These are phyloP conservation scores for Centruroides sculpturatus DNA, from an alignment of 1,140 invertebrate genomes.

Conservation along the genomic window DNA sequence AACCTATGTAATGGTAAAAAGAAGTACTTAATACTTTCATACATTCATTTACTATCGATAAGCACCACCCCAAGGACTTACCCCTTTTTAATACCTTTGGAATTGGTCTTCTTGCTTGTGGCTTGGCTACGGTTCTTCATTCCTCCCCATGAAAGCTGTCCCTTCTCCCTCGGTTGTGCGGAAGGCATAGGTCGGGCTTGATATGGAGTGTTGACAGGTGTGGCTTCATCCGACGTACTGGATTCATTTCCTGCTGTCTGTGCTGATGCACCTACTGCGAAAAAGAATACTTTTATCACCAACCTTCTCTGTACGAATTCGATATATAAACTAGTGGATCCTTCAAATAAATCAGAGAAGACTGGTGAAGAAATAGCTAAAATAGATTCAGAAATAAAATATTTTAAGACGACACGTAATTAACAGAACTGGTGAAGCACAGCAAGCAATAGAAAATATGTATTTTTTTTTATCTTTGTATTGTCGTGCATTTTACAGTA, in stretches of 20 bases:
- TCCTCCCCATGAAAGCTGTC: slow-evolving; percentile 8
- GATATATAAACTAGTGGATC: too few relatives aligned
- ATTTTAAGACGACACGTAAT: too few relatives aligned
- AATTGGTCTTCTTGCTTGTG: slow-evolving; percentile 8
- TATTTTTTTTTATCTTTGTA: too few relatives aligned
- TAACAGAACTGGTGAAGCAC: too few relatives aligned
- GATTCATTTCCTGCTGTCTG: slow-evolving; percentile 8
- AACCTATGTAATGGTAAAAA: slow-evolving; percentile 1
- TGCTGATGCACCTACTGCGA: slow-evolving; percentile 8
- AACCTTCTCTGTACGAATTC: too few relatives aligned
- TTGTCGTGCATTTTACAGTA: too few relatives aligned
- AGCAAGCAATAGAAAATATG: too few relatives aligned
- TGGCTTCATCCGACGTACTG: slow-evolving; percentile 14
- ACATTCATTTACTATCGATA: background rate
- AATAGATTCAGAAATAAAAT: too few relatives aligned
- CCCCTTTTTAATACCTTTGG: slow-evolving; percentile 17
- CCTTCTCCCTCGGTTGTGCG: slow-evolving; percentile 8
- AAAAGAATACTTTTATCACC: background rate
- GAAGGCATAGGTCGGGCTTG: slow-evolving; percentile 8
- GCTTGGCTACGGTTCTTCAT: slow-evolving; percentile 6
- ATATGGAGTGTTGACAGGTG: slow-evolving; percentile 13
- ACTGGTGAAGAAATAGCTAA: too few relatives aligned
- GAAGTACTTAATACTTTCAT: background rate
- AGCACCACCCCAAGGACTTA: background rate
- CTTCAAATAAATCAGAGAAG: too few relatives aligned